Evolutionary conservation across 1,140 invertebrate species (phyloP), one percentile per base, ranked within the genome.

Genomic region (Drosophila grimshawi): DNA sequence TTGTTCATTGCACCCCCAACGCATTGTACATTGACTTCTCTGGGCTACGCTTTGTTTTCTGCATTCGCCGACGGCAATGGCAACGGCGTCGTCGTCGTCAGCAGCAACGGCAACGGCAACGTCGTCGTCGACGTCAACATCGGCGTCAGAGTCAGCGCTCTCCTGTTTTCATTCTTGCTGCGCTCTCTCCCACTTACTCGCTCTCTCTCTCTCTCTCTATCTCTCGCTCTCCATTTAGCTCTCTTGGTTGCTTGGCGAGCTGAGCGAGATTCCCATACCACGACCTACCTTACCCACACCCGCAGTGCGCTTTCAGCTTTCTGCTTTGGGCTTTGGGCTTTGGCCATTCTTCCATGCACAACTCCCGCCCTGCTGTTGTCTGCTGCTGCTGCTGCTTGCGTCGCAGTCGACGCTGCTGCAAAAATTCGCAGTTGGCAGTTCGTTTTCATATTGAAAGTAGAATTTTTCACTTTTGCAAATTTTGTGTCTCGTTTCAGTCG

Each of bases 361-460:
- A 89, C 85, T 89, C 80, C 85, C 75, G 74, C 67, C 80, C 69
- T 55, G 39, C 5, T 39, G 55, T n/a, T 30, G 39, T 19, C 19
- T 43, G 33, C 5, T 27, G 52, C 1, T 27, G 27, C 37, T 43
- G 55, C 19, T n/a, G 66, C 51, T 33, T 60, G 32, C 41, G 48
- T 76, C 62, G 64, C 43, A 53, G 49, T 68, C 52, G 39, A 67
- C 53, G 64, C 32, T 66, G 69, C 61, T 68, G 62, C 70, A 67
- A 69, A 71, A 76, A 73, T 77, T 73, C 76, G 67, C 75, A 68
- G 80, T 77, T 73, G 73, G 67, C 75, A 68, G 80, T 63, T 74
- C 80, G 81, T 89, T 89, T 89, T 89, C 86, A 89, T 89, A 89
- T 89, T 89, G 85, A 89, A 89, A 89, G 85, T 89, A 90, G 85